Evolutionary conservation across 1,140 invertebrate species (phyloP).

Genomic region (Bombus ignitus): DNA sequence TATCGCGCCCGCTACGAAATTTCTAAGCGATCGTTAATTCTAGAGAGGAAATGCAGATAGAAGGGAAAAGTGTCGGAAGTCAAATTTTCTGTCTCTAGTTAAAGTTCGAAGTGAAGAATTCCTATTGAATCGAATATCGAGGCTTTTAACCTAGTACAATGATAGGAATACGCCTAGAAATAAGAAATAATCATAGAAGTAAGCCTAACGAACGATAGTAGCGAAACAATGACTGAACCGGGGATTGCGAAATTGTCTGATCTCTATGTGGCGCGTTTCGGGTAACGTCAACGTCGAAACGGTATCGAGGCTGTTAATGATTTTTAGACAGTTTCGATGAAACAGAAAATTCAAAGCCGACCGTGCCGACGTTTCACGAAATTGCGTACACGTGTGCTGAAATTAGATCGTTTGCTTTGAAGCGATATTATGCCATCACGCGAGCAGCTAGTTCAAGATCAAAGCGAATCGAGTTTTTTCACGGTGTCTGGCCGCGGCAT

Average conservation of each 20-base stretch:
- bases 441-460: constrained; percentile 13
- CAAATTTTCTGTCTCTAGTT: too few relatives aligned
- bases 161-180: too few relatives aligned
- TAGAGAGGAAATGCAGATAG: too few relatives aligned
- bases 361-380: neutral
- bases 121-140: too few relatives aligned
- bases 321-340: constrained; percentile 12
- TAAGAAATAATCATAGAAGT: constrained; percentile 55
- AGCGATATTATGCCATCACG: constrained; percentile 27
- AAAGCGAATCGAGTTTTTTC: constrained; percentile 28
- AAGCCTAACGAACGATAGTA: constrained; percentile 47
- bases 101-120: too few relatives aligned
- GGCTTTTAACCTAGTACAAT: too few relatives aligned
- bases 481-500: constrained; percentile 21
- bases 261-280: neutral
- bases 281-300: neutral
- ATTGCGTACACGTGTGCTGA: neutral
- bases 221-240: too few relatives aligned
- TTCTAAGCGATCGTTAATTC: too few relatives aligned
- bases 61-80: too few relatives aligned
- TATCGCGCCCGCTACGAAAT: too few relatives aligned
- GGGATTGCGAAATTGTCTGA: neutral
- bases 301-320: neutral
- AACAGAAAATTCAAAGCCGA: constrained; percentile 10
- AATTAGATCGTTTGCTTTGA: constrained; percentile 7